phyloP scores from a whole-genome alignment of 2,797 vertebrate genomes.

The Neomorphus geoffroyi region DNA sequence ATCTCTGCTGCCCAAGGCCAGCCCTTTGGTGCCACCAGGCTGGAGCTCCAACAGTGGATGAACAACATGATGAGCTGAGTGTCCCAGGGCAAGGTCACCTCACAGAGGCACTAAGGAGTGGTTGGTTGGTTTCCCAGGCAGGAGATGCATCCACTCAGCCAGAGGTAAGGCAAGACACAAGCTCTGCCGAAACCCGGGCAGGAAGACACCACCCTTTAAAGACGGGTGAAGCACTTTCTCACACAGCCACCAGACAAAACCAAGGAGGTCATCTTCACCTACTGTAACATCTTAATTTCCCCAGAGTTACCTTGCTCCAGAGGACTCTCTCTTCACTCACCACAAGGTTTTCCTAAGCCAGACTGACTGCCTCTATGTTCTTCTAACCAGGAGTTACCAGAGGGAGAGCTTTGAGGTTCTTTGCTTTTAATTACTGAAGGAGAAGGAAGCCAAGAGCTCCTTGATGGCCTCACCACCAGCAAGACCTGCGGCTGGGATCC shows the following conservation, averaged over 20 bases:
- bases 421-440: fast-evolving
- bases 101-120: fast-evolving
- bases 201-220: neutral
- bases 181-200: neutral
- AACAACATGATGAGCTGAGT: neutral
- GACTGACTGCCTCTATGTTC: neutral
- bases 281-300: neutral
- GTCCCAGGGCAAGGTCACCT: neutral
- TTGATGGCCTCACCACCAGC: fast-evolving
- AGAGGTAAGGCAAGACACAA: neutral
- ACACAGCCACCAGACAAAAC: neutral
- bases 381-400: neutral
- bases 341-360: neutral
- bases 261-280: neutral
- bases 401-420: neutral
- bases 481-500: neutral
- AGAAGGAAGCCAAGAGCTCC: neutral
- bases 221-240: neutral
- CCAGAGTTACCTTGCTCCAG: neutral
- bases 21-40: neutral
- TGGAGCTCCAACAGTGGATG: neutral
- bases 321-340: neutral
- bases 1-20: neutral
- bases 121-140: neutral
- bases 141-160: neutral